These are phyloP conservation scores for Erythrocercus mccallii DNA, from an alignment of 2,113 vertebrate genomes.

Conservation along the genomic window DNA sequence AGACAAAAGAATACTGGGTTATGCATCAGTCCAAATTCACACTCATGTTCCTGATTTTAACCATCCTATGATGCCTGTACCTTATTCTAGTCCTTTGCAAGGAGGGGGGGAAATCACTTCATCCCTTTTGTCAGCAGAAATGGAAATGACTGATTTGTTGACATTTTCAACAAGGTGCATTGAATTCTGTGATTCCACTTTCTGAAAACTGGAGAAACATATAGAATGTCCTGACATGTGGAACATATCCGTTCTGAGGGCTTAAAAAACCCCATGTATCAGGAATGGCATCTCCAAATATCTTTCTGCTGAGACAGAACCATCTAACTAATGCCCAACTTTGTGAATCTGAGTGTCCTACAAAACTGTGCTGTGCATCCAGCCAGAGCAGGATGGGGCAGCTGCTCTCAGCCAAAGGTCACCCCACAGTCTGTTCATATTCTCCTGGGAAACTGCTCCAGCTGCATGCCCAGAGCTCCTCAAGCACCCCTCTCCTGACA, in stretches of 20 bases:
- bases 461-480: background rate
- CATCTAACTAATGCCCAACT: background rate
- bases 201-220: background rate
- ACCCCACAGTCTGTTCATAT: background rate
- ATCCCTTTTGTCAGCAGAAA: background rate
- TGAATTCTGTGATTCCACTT: background rate
- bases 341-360: background rate
- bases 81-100: background rate
- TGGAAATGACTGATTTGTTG: background rate
- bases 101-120: accelerated
- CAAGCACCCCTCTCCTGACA: background rate
- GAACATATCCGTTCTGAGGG: background rate
- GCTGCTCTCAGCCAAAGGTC: background rate
- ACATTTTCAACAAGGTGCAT: background rate
- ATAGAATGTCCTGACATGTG: background rate
- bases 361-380: background rate
- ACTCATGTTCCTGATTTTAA: background rate
- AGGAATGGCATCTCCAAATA: background rate
- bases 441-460: background rate
- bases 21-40: background rate
- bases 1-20: background rate
- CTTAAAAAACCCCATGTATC: background rate
- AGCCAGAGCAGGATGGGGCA: accelerated
- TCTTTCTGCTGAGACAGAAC: background rate
- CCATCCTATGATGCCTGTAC: background rate